Evolutionary conservation across 2,888 invertebrate species (phyloP), one percentile per base, ranked within the genome.

Genomic region (Endotricha flammealis): DNA sequence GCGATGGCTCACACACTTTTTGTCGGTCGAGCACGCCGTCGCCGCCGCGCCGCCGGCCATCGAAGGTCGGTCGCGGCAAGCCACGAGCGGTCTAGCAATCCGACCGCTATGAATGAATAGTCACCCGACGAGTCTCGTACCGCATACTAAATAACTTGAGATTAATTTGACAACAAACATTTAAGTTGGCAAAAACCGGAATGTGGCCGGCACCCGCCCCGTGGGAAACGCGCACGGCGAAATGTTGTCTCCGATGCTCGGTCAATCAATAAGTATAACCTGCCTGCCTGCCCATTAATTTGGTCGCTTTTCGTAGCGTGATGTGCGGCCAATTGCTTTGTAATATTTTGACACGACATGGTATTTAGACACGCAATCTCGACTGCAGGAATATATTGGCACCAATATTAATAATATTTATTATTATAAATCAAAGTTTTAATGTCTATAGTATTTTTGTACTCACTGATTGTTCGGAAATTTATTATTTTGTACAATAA

Each of bases 101-200:
- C 82, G 62, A 65, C 66, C 67, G 69, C 78, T 80, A 85, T 86
- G 83, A 86, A 86, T 86, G 85, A 86, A 85, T 82, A 82, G 83
- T 76, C 58, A 74, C 68, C 57, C 62, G 70, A 85, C 85, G 70
- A 75, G 83, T 82, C 68, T 64, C 55, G 64, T 59, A 58, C 58
- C 72, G 76, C 78, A 82, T 78, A 77, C 77, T 78, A 74, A 80
- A 71, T 68, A 59, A 74, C 74, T 76, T 72, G 70, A 79, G 81
- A 82, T 83, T 80, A 82, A 86, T 83, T 86, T 85, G 83, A 83
- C 83, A 83, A 85, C 83, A 85, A 83, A 82, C 78, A 75, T 78
- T 79, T 74, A 72, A 73, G 81, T 73, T 76, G 57, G 82, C 76
- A 67, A 77, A 78, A 85, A 83, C 83, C 82, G 83, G 83, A 76